Percentiles rank a stretch among this genome's conserved stretches.
Evolutionary conservation across 2,797 vertebrate species (phyloP).

Genomic region (Florisuga fusca): DNA sequence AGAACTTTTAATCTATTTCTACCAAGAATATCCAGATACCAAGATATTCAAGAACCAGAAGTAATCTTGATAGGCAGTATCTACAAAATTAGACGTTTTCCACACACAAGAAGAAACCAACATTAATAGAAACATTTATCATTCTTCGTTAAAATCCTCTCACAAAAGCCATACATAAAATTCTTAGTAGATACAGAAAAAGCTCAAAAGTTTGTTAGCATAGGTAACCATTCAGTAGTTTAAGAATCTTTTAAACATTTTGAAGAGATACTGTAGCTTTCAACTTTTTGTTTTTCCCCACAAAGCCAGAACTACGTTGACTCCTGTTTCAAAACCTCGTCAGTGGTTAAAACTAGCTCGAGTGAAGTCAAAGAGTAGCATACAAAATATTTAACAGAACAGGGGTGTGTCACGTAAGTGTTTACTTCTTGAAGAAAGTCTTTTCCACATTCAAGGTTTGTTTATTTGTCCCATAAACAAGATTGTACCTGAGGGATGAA

Average conservation of each 20-base stretch:
- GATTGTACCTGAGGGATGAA: conserved; percentile 85
- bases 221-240: conserved; percentile 81
- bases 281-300: conserved; percentile 34
- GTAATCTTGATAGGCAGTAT: conserved; percentile 63
- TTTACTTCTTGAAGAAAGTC: conserved; percentile 60
- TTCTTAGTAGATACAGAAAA: conserved; percentile 78
- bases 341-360: conserved; percentile 75
- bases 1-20: conserved; percentile 73
- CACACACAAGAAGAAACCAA: conserved; percentile 73
- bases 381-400: conserved; percentile 81
- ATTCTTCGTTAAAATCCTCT: conserved; percentile 74
- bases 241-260: conserved; percentile 73
- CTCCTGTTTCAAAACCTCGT: conserved; percentile 68
- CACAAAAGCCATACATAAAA: conserved; percentile 72
- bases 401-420: conserved; percentile 59
- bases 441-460: conserved; percentile 83
- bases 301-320: conserved; percentile 32
- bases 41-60: conserved; percentile 64
- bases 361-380: conserved; percentile 69
- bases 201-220: conserved; percentile 75
- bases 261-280: conserved; percentile 66
- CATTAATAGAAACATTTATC: conserved; percentile 68
- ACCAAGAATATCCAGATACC: conserved; percentile 65
- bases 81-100: conserved; percentile 67
- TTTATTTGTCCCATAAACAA: conserved; percentile 97